Percentiles rank a stretch among this genome's conserved stretches.
phyloP scores from a whole-genome alignment of 2,797 vertebrate species.

The Bufotes viridis region DNA sequence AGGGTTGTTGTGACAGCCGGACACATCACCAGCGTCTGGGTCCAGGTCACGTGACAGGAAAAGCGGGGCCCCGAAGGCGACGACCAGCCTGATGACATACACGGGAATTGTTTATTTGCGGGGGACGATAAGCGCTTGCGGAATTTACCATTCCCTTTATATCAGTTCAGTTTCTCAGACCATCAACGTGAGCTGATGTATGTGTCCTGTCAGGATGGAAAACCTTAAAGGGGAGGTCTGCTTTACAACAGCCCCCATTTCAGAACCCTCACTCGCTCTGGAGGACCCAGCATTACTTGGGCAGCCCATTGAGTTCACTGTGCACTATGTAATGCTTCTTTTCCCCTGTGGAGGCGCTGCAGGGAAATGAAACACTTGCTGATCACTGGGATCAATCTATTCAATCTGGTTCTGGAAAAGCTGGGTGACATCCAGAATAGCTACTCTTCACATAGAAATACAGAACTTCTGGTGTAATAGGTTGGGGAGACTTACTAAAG shows the following conservation, averaged over 20 bases:
- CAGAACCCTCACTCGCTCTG: neutral
- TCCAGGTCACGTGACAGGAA: slow-evolving; percentile 18
- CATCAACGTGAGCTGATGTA: neutral
- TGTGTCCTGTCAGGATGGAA: no score
- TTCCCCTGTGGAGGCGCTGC: neutral
- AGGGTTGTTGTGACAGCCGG: slow-evolving; percentile 32
- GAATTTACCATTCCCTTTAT: neutral
- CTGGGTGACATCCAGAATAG: no score
- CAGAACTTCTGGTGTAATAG: no score
- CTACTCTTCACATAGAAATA: no score
- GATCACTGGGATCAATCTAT: neutral
- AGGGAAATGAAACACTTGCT: neutral
- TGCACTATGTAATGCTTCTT: neutral
- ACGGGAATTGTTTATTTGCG: slow-evolving; percentile 12
- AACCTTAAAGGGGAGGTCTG: no score
- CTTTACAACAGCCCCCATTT: neutral
- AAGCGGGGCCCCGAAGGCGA: neutral
- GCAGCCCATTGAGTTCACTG: no score
- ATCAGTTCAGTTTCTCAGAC: neutral
- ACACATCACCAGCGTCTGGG: slow-evolving; percentile 35
- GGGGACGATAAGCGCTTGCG: neutral
- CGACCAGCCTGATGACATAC: neutral
- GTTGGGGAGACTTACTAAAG: no score
- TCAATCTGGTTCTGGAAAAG: neutral
- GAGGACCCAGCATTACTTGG: neutral